Conservation (phyloP, 2,113 vertebrate genomes). For the Phainopepla nitens region DNA sequence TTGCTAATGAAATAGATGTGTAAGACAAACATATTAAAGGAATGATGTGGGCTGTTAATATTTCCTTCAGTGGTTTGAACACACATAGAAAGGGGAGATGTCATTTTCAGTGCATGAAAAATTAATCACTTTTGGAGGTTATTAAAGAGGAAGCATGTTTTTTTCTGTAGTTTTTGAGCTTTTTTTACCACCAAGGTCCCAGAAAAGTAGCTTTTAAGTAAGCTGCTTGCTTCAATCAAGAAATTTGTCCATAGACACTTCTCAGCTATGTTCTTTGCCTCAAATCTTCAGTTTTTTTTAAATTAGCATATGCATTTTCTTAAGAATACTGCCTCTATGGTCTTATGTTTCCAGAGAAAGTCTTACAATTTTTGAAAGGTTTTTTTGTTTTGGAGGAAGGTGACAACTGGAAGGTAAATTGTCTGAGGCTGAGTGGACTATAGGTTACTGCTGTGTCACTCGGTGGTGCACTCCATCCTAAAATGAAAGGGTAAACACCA, state of each 20-base stretch:
- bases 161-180: neutral
- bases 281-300: neutral
- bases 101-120: neutral
- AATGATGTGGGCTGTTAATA: neutral
- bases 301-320: neutral
- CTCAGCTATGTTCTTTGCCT: neutral
- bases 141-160: neutral
- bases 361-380: neutral
- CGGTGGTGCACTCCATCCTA: neutral
- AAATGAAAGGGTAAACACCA: neutral
- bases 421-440: neutral
- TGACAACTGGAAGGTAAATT: neutral
- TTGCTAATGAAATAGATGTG: neutral
- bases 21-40: neutral
- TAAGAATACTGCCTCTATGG: neutral
- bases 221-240: neutral
- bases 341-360: neutral
- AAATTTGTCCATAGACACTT: accelerated
- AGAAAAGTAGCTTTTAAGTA: neutral
- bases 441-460: neutral
- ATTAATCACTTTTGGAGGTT: neutral
- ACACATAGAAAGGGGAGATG: neutral
- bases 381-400: neutral
- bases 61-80: neutral
- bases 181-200: neutral